Evolutionary conservation across 2,113 vertebrate species (phyloP), one percentile per base, ranked within the genome.

Genomic region (Sinocyclocheilus maitianheensis): DNA sequence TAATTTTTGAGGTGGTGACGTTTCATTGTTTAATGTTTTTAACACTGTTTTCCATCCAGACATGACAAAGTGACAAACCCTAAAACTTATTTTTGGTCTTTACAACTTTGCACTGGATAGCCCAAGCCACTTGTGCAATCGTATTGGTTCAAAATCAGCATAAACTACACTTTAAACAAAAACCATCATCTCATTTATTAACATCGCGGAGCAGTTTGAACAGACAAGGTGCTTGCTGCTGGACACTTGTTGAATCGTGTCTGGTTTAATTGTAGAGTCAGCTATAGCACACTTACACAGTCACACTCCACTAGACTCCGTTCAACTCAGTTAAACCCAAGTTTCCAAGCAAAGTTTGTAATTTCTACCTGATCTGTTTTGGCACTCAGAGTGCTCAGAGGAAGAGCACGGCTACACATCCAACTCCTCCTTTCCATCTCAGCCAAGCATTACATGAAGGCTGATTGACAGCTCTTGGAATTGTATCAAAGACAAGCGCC

Each of bases 381-480:
- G 74, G 81, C 86, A 78, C 81, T 46, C 63, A 46, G 34, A 84
- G 40, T 77, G 34, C 43, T 81, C 51, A 72, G 80, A 46, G 69
- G 60, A 77, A 81, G 79, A 46, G 77, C 30, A 77, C 22, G 24
- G 34, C 69, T 75, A 62, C 58, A 51, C 43, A 83, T 74, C 69
- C 72, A 53, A 81, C 58, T 82, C 72, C 71, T 83, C 71, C 84
- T 83, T 34, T 81, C 87, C 80, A 58, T 82, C 77, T 72, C 81
- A 65, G 75, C 87, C 51, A 72, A 53, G 26, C 72, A 63, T 34
- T 78, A 71, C 51, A 84, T 81, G 55, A 84, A 63, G 77, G 75
- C 74, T 81, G 53, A 83, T 62, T 86, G 76, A 88, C 80, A 84
- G 82, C 77, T 69, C 87, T 86, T 86, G 81, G 84, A 88, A 86